Conservation (phyloP, 2,113 vertebrate species). For the Antechinus flavipes region DNA sequence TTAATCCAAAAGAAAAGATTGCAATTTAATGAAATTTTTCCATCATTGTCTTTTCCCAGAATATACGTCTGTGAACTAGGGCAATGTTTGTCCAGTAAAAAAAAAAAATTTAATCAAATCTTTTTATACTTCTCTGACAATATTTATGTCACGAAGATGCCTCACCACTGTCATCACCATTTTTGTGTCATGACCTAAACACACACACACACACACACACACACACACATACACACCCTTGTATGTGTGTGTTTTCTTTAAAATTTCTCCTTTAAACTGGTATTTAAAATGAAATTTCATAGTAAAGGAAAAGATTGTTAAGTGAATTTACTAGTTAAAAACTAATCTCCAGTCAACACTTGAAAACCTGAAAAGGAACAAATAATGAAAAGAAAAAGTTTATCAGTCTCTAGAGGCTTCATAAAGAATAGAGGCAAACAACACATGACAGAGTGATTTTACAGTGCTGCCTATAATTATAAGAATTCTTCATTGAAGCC, state of each 20-base stretch:
- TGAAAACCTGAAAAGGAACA: not conserved
- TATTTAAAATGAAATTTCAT: not conserved
- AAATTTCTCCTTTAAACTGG: not conserved
- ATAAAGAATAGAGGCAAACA: not conserved
- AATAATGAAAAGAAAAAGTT: not conserved
- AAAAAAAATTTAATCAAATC: no score
- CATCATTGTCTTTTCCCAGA: not conserved
- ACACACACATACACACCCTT: no score
- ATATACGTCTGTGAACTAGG: not conserved
- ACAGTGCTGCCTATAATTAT: slow-evolving; percentile 26
- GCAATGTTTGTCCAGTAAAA: not conserved
- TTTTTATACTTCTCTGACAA: not conserved
- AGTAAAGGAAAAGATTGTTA: not conserved
- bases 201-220: no score
- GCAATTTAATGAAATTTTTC: not conserved
- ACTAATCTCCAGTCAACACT: not conserved
- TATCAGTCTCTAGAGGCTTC: slow-evolving; percentile 9
- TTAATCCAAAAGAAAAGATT: slow-evolving; percentile 49
- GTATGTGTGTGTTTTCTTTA: no score
- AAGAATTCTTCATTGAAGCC: slow-evolving; percentile 26
- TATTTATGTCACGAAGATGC: not conserved
- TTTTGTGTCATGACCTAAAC: not conserved
- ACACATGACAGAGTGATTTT: not conserved
- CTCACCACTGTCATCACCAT: not conserved
- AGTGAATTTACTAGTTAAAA: not conserved